Conservation (phyloP, 2,888 invertebrate species). For the Parelbella ahira region DNA sequence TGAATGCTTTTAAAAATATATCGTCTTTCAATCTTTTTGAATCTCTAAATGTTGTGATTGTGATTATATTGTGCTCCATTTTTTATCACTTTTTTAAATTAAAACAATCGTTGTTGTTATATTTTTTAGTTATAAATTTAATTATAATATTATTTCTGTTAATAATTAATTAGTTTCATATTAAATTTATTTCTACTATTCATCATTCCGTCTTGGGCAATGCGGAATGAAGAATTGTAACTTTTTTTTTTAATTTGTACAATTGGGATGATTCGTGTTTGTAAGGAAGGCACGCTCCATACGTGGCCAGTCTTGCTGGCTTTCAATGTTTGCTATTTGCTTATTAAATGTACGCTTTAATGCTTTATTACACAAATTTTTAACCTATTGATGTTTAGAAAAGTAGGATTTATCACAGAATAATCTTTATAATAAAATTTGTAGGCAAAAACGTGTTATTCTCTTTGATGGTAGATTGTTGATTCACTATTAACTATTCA, state of each 20-base stretch:
- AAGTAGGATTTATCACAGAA: background rate
- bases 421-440: too few species aligned
- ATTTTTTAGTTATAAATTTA: conserved; percentile 12
- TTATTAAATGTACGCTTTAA: background rate
- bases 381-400: conserved; percentile 3
- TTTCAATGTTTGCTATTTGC: background rate
- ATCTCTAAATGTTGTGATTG: conserved; percentile 57
- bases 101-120: too few species aligned
- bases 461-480: too few species aligned
- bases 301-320: conserved; percentile 7
- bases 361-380: background rate
- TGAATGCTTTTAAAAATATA: too few species aligned
- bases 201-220: conserved; percentile 76
- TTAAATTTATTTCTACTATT: conserved; percentile 42
- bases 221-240: conserved; percentile 73
- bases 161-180: background rate
- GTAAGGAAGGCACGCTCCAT: conserved; percentile 21
- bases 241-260: conserved; percentile 17
- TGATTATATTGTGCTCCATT: conserved; percentile 54
- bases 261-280: background rate
- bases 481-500: background rate
- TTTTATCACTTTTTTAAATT: conserved; percentile 27
- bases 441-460: too few species aligned
- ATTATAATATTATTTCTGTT: too few species aligned
- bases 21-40: conserved; percentile 30